phyloP scores from a whole-genome alignment of 2,797 vertebrate species.

The Serranus cabrilla region DNA sequence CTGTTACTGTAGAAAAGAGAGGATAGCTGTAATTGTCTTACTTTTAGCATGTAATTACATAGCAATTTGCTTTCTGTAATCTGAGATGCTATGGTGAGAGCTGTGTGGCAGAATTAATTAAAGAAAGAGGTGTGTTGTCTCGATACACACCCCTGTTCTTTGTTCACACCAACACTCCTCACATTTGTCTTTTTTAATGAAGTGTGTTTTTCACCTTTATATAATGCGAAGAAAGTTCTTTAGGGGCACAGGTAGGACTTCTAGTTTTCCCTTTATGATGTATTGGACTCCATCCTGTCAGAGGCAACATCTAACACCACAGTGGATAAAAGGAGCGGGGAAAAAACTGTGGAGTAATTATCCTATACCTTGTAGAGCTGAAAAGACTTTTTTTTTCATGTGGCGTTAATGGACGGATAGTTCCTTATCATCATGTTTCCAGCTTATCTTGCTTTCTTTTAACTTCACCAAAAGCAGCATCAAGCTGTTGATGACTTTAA shows the following conservation, averaged over 20 bases:
- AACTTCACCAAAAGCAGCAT: conserved; percentile 63
- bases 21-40: conserved; percentile 80
- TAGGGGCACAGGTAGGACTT: conserved; percentile 37
- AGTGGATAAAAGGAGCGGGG: conserved; percentile 45
- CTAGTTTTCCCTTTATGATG: conserved; percentile 50
- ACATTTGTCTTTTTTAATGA: conserved; percentile 46
- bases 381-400: conserved; percentile 31
- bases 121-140: conserved; percentile 59
- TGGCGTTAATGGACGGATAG: conserved; percentile 40
- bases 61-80: conserved; percentile 81
- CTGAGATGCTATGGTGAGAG: conserved; percentile 68
- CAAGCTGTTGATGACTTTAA: conserved; percentile 67
- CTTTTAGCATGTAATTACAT: conserved; percentile 84
- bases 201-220: conserved; percentile 40
- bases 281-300: conserved; percentile 35
- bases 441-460: conserved; percentile 63
- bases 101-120: conserved; percentile 73
- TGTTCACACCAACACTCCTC: conserved; percentile 38
- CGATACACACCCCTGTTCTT: conserved; percentile 36
- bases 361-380: conserved; percentile 50
- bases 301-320: conserved; percentile 44
- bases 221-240: conserved; percentile 28
- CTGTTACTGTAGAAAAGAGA: conserved; percentile 77
- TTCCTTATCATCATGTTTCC: conserved; percentile 66
- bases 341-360: conserved; percentile 63